Evolutionary conservation across 2,113 vertebrate species (phyloP).

Genomic region (Chloropsis hardwickii): DNA sequence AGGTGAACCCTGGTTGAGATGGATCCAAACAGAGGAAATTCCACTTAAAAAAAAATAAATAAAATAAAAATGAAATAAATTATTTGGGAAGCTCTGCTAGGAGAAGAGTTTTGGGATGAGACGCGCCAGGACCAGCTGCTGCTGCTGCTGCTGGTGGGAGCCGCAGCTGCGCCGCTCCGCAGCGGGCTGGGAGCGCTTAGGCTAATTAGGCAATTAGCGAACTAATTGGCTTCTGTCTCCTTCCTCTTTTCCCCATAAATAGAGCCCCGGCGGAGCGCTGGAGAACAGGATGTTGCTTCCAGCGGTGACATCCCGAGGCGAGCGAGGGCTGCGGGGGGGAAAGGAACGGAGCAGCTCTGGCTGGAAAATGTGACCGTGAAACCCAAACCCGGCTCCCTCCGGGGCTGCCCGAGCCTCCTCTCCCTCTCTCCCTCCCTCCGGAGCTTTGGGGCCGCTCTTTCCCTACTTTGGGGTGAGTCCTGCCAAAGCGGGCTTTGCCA

Average conservation of each 20-base stretch:
- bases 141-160: not conserved
- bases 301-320: not conserved
- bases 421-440: not conserved
- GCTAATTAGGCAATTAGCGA: not conserved
- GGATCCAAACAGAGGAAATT: not conserved
- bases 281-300: not conserved
- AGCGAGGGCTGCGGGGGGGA: no score
- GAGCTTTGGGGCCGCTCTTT: not conserved
- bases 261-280: not conserved
- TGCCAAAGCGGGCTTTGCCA: not conserved
- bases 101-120: not conserved
- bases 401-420: not conserved
- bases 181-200: not conserved
- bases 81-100: not conserved
- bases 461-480: not conserved
- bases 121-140: not conserved
- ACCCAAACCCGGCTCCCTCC: not conserved
- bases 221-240: not conserved
- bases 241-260: not conserved
- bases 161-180: not conserved
- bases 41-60: no score
- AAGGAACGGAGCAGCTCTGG: not conserved
- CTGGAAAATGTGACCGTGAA: constrained; percentile 45
- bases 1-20: not conserved
- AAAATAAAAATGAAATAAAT: not conserved